A percentile compares a stretch with the other conserved stretches of the same genome.
phyloP scores from a whole-genome alignment of 2,113 vertebrate species.

The Poecile atricapillus region DNA sequence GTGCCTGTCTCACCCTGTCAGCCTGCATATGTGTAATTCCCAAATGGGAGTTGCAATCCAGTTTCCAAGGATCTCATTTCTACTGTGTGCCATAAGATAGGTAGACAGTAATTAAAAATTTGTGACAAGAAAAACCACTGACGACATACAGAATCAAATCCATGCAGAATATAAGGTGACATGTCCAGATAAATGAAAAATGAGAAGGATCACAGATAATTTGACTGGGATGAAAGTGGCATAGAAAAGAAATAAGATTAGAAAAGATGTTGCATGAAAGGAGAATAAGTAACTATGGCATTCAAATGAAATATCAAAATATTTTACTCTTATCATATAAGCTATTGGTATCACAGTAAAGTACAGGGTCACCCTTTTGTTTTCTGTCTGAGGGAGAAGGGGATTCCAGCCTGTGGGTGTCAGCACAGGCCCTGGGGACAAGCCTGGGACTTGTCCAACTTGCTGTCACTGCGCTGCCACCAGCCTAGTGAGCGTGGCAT shows the following conservation, averaged over 20 bases:
- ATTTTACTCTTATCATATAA: not conserved
- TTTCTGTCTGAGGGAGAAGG: not conserved
- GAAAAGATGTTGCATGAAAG: not conserved
- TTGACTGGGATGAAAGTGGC: not conserved
- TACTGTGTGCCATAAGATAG: not conserved
- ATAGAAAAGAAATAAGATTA: not conserved
- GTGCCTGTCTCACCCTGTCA: not conserved
- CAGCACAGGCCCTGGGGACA: not conserved
- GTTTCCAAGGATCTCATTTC: not conserved
- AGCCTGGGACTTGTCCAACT: rapidly evolving
- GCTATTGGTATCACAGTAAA: not conserved
- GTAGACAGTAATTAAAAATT: slow-evolving; percentile 37
- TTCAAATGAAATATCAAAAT: not conserved
- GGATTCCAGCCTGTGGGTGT: not conserved
- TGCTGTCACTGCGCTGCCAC: not conserved
- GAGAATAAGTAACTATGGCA: not conserved
- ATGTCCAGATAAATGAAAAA: slow-evolving; percentile 12
- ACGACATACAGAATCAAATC: not conserved
- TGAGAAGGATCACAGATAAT: not conserved
- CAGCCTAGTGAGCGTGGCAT: rapidly evolving
- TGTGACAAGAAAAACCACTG: not conserved
- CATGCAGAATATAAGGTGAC: not conserved
- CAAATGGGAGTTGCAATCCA: not conserved
- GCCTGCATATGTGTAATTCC: not conserved
- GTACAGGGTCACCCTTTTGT: not conserved